Evolutionary conservation across 1,140 invertebrate genomes (phyloP), one percentile per base, ranked within the genome.

Genomic region (Coptotermes formosanus): DNA sequence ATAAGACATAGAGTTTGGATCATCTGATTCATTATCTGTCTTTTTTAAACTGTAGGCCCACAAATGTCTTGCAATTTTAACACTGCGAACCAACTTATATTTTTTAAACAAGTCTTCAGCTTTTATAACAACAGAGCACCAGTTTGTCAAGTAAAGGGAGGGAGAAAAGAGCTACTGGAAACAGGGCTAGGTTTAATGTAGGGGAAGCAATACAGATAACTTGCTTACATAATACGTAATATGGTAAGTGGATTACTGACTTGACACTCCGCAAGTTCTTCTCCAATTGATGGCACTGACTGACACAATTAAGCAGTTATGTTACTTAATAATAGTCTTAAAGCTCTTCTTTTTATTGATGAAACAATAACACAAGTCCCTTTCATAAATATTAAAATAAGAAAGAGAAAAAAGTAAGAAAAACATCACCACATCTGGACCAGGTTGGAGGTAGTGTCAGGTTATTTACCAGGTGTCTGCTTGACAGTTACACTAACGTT

Each of bases 251-350:
- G 59, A 81, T 64, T 84, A 48, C 25, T 84, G 83, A 84, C 83
- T 85, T 85, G 43, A 38, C n/a, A 38, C 30, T 59, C 75, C 81
- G 16, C 75, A 30, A 30, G 83, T 86, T 30, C n/a, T 82, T 82
- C 52, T 82, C 82, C n/a, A 21, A 45, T 64, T 86, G 86, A 83
- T 86, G 86, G 82, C 86, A 86, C 86, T 84, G 43, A 32, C 75
- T 83, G 55, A 59, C 32, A 83, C 38, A 82, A 83, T 43, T 86
- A 83, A 30, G 86, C 82, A 86, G 32, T 83, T 82, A 48, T 55
- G 59, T 83, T 82, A 59, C 32, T 83, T 83, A 83, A 83, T 83
- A 83, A 83, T 83, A 84, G 55, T 84, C 83, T 85, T 85, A 85
- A 85, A 85, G 85, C 85, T 85, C 85, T 85, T 85, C 19, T n/a